A percentile compares a stretch with the other conserved stretches of the same genome.
phyloP scores from a whole-genome alignment of 2,113 vertebrate species.

The Lepus timidus region DNA sequence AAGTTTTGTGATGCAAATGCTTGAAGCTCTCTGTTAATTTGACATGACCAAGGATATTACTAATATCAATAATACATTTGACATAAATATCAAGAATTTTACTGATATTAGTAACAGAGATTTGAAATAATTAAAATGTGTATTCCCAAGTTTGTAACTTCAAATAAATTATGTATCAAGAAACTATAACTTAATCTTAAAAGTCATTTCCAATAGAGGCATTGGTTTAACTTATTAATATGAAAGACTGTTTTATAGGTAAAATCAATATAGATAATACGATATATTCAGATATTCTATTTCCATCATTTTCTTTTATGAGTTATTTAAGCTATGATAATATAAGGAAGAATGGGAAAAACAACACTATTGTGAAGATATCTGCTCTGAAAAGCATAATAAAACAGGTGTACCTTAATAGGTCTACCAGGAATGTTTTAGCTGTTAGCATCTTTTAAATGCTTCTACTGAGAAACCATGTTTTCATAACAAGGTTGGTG shows the following conservation, averaged over 20 bases:
- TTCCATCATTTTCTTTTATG: conserved; percentile 48
- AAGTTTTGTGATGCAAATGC: neutral
- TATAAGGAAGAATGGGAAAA: conserved; percentile 12
- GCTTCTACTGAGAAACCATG: conserved; percentile 89
- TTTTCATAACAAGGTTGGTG: conserved; percentile 91
- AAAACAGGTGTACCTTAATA: conserved; percentile 91
- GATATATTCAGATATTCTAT: neutral
- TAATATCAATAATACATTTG: neutral
- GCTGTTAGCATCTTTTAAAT: conserved; percentile 89
- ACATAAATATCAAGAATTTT: neutral
- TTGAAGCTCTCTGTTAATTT: conserved; percentile 21
- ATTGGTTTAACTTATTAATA: conserved; percentile 50
- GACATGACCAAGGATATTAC: neutral
- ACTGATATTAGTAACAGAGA: neutral
- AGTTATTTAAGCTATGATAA: conserved; percentile 51
- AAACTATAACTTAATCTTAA: neutral
- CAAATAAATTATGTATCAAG: neutral
- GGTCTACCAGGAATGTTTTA: conserved; percentile 89
- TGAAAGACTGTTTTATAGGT: neutral
- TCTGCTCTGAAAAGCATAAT: conserved; percentile 84
- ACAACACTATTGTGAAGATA: conserved; percentile 79
- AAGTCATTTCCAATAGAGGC: neutral
- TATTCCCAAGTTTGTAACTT: neutral
- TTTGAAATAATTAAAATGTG: neutral
- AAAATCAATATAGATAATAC: conserved; percentile 20